A percentile compares a stretch with the other conserved stretches of the same genome.
Conservation (phyloP, 2,797 vertebrate species). For the Avahi laniger region DNA sequence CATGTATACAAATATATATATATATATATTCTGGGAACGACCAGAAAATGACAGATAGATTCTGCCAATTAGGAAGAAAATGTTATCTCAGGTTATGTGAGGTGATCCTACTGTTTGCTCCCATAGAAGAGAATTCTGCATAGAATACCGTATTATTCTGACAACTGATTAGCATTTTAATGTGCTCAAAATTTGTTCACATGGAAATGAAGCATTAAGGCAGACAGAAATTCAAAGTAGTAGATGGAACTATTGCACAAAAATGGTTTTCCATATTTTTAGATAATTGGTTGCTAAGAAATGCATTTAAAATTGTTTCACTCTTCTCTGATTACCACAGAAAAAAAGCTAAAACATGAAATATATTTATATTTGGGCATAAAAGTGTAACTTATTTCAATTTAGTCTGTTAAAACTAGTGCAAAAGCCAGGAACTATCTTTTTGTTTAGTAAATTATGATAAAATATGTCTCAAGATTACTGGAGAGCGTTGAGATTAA, state of each 20-base stretch:
- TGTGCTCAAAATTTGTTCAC: slow-evolving; percentile 38
- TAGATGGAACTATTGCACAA: neutral
- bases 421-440: neutral
- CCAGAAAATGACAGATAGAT: neutral
- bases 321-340: neutral
- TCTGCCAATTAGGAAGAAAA: neutral
- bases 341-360: neutral
- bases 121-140: neutral
- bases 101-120: neutral
- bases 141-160: slow-evolving; percentile 15
- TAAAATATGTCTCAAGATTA: neutral
- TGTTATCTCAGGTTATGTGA: neutral
- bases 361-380: neutral
- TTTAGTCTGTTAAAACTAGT: slow-evolving; percentile 7
- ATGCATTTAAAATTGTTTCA: neutral
- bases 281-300: slow-evolving; percentile 22
- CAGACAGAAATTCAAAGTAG: slow-evolving; percentile 31
- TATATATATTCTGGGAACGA: neutral
- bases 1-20: neutral
- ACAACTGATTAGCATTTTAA: slow-evolving; percentile 40
- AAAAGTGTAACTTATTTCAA: neutral
- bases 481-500: neutral
- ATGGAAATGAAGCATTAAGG: slow-evolving; percentile 54
- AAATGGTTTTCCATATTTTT: neutral
- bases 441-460: neutral